Evolutionary conservation across 2,113 vertebrate species (phyloP).

Genomic region (Bagarius yarrelli): DNA sequence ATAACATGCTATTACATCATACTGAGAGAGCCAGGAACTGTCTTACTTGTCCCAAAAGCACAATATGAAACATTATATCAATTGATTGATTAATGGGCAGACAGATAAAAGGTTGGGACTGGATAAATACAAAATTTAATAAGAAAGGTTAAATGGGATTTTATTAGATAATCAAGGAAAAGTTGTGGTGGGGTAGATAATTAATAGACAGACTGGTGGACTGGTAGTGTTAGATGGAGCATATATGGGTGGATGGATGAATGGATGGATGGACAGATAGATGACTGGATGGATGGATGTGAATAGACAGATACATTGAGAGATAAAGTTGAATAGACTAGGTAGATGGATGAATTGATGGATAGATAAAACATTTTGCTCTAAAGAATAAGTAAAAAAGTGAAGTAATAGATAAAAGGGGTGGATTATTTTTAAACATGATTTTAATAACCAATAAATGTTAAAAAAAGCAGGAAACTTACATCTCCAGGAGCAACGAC

Average conservation of each 20-base stretch:
- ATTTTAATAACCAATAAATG: background rate
- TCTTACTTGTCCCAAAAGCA: background rate
- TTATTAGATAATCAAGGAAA: background rate
- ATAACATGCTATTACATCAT: background rate
- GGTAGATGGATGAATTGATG: too few relatives aligned
- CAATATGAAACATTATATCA: background rate
- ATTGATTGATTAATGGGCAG: background rate
- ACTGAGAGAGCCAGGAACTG: background rate
- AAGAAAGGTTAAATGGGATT: background rate
- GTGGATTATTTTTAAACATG: too few relatives aligned
- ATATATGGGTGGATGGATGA: background rate
- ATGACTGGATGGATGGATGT: background rate
- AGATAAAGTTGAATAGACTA: background rate
- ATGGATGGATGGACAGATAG: background rate
- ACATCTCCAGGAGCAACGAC: slow-evolving; percentile 97
- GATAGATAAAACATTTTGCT: background rate
- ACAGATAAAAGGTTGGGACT: background rate
- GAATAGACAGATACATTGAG: background rate
- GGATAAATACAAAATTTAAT: too few relatives aligned
- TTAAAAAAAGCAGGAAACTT: slow-evolving; percentile 62
- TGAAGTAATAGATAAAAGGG: too few relatives aligned
- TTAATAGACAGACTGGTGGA: background rate
- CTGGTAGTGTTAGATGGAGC: background rate
- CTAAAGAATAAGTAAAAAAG: too few relatives aligned
- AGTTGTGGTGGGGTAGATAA: background rate